Evolutionary conservation across 2,888 invertebrate genomes (phyloP), one percentile per base, ranked within the genome.

Genomic region (Caenorhabditis auriculariae): DNA sequence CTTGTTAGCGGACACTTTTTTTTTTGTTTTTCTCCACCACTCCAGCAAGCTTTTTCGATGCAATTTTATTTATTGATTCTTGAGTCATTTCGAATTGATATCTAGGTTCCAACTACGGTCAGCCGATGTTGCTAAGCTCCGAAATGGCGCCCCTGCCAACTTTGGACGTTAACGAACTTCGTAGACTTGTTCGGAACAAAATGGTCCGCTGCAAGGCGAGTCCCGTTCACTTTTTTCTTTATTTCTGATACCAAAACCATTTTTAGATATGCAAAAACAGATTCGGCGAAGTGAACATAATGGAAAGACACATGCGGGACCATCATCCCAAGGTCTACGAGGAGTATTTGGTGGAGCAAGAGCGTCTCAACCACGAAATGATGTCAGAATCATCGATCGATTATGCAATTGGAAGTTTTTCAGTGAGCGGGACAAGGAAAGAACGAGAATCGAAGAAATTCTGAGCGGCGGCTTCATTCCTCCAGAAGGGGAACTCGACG

Each of bases 401-500:
- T 6, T 17, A 17, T n/a, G 47, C 17, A 27, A 24, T 41, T n/a
- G n/a, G 15, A 37, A 9, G 19, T 2, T 49, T 52, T 65, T 41
- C 44, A 69, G 75, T 7, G 62, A 63, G 27, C 72, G 76, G 51
- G 81, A 81, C 45, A 52, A 74, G 41, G 81, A 80, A 52, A 60
- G 73, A 32, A 71, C 67, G 29, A 56, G 80, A 39, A 67, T 80
- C 6, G 81, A 81, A 41, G 81, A 81, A 59, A 49, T 81, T 5
- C 61, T 64, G n/a, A 70, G 71, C 23, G 81, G 81, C 21, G 81
- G 81, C 19, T 81, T 78, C 53, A 81, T 81, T 57, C 80, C 81
- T n/a, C 81, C 81, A 0, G 74, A 74, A 27, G 57, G 63, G 19
- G 80, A 79, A 17, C 47, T 81, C 15, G 79, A 72, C 1, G 66